These are phyloP conservation scores for Agriopis aurantiaria DNA, from an alignment of 2,888 invertebrate species.

Conservation along the genomic window DNA sequence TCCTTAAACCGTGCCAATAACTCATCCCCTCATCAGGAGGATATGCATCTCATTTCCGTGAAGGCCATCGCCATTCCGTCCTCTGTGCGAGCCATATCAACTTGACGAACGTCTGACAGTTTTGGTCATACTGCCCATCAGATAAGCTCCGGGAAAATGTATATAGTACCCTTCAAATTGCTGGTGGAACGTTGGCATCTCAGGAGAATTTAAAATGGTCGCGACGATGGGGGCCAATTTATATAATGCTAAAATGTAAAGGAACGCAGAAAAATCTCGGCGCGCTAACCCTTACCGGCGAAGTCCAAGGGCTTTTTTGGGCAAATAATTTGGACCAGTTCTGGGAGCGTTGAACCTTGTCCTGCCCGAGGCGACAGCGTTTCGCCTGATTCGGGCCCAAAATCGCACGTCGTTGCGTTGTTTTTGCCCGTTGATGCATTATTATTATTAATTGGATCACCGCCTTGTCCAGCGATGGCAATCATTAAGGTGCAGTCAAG, in stretches of 20 bases:
- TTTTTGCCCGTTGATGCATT: conserved; percentile 72
- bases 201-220: conserved; percentile 26
- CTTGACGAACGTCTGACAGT: conserved; percentile 25
- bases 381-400: conserved; percentile 78
- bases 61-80: conserved; percentile 3
- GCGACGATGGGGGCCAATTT: conserved; percentile 34
- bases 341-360: conserved; percentile 65
- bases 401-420: conserved; percentile 80
- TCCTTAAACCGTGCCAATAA: conserved; percentile 16
- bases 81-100: background rate
- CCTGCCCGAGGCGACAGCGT: conserved; percentile 68
- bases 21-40: conserved; percentile 18
- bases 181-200: conserved; percentile 16
- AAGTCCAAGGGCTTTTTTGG: conserved; percentile 75
- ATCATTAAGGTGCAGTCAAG: conserved; percentile 67
- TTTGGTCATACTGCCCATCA: conserved; percentile 23
- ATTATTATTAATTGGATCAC: conserved; percentile 85
- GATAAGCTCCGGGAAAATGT: conserved; percentile 25
- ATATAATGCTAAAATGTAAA: conserved; percentile 56
- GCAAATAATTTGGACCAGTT: conserved; percentile 78
- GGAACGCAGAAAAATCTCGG: conserved; percentile 55
- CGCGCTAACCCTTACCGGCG: conserved; percentile 52
- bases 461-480: conserved; percentile 67
- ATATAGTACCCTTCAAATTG: conserved; percentile 22
- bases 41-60: conserved; percentile 26